Evolutionary conservation across 2,888 invertebrate genomes (phyloP), one percentile per base, ranked within the genome.

Genomic region (Hirudinaria manillensis): DNA sequence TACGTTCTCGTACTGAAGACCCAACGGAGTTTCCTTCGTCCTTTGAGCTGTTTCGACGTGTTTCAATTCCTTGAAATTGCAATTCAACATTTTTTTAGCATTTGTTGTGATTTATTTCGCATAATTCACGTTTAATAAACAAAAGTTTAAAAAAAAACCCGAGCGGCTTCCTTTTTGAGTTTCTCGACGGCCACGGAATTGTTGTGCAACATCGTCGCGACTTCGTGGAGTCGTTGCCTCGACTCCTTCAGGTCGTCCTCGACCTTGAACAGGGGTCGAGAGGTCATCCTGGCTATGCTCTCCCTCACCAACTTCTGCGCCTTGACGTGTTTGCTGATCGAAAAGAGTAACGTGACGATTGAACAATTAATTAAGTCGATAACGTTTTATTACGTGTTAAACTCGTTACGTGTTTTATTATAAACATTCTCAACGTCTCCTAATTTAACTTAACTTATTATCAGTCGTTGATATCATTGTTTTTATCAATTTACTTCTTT

Each of bases 291-390:
- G 81, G 92, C 90, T 68, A 94, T 91, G 81, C 93, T 93, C 0
- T 93, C 92, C 77, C 91, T 90, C 53, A 91, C 87, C 0, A 89
- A 87, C 84, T 94, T 94, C 83, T 94, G 93, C 76, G 91, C 90
- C 86, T 93, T 93, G 0, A 94, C 91, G 84, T 91, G 91, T 76
- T 89, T 89, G 79, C 89, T 89, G 78, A 6, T 27, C 4, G 66
- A 53, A 13, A 71, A 32, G 36, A 10, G 3, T 36, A 3, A 10
- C n/a, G n/a, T n/a, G n/a, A n/a, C 7, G 7, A 68, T 36, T 65
- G 7, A 72, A 21, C 21, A 70, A 10, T 70, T 32, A 19, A 21
- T 38, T 36, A 6, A 3, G 36, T 36, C 36, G 36, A 6, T 36
- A 36, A 36, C 36, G 36, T 36, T 36, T 3, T 10, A 36, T 6